A percentile compares a stretch with the other conserved stretches of the same genome.
Evolutionary conservation across 92 coral and sea anemone genomes (phyloP).

Genomic region (Zoanthus solanderi): DNA sequence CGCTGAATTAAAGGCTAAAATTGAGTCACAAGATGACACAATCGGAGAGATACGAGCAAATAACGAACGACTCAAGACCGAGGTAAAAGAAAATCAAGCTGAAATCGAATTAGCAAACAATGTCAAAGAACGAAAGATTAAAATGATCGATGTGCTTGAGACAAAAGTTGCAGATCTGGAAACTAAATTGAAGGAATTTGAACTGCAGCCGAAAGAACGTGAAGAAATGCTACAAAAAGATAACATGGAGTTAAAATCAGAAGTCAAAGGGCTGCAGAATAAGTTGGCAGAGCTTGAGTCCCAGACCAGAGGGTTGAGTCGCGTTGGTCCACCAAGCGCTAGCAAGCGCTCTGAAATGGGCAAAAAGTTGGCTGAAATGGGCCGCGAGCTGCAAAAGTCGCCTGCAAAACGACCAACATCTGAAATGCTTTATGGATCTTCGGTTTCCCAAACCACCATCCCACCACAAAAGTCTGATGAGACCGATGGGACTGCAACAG

Average conservation of each 20-base stretch:
- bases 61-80: conserved; percentile 38
- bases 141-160: conserved; percentile 32
- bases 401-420: neutral
- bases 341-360: conserved; percentile 11
- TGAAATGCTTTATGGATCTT: conserved; percentile 36
- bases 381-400: conserved; percentile 24
- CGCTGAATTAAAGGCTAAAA: conserved; percentile 44
- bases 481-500: conserved; percentile 16
- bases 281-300: conserved; percentile 66
- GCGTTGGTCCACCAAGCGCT: neutral
- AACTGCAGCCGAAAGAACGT: conserved; percentile 41
- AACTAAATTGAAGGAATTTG: conserved; percentile 12
- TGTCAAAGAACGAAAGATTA: conserved; percentile 35
- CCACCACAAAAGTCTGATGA: neutral
- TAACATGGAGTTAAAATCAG: conserved; percentile 55
- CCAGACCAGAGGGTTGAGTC: conserved; percentile 43
- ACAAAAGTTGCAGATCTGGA: conserved; percentile 27
- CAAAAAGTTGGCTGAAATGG: conserved; percentile 10
- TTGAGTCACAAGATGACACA: conserved; percentile 31
- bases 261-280: conserved; percentile 57
- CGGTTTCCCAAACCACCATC: neutral
- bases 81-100: conserved; percentile 32
- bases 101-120: conserved; percentile 36
- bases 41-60: conserved; percentile 28
- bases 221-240: conserved; percentile 54